These are phyloP conservation scores for Alfaro cultratus DNA, from an alignment of 2,797 vertebrate genomes.

Conservation along the genomic window DNA sequence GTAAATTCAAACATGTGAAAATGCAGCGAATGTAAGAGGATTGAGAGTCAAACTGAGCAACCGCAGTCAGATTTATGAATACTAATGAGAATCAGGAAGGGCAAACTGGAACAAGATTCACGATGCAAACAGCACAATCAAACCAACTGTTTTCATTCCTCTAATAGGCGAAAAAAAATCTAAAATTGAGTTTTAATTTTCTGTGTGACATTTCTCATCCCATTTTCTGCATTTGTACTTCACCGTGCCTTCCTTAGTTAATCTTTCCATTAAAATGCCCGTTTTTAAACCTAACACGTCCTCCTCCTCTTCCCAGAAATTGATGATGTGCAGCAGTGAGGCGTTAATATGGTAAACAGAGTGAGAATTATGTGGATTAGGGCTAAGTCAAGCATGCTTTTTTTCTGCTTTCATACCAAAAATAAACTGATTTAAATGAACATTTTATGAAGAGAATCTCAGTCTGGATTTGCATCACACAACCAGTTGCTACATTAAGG, in stretches of 20 bases:
- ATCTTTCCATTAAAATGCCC: slow-evolving; percentile 42
- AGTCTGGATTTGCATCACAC: slow-evolving; percentile 11
- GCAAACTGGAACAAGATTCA: slow-evolving; percentile 54
- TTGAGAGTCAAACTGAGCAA: slow-evolving; percentile 38
- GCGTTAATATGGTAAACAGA: slow-evolving; percentile 45
- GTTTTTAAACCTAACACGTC: slow-evolving; percentile 36
- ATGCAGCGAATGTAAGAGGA: slow-evolving; percentile 40
- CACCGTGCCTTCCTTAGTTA: slow-evolving; percentile 16
- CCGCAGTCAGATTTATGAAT: slow-evolving; percentile 56
- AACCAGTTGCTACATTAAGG: slow-evolving; percentile 3
- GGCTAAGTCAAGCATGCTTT: slow-evolving; percentile 22
- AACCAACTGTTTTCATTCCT: slow-evolving; percentile 35
- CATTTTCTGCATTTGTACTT: slow-evolving; percentile 48
- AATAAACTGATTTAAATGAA: slow-evolving; percentile 33
- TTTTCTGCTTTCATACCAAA: slow-evolving; percentile 13
- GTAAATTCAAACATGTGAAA: slow-evolving; percentile 49
- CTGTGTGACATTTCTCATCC: slow-evolving; percentile 57
- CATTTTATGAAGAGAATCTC: slow-evolving; percentile 18
- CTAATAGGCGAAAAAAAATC: slow-evolving; percentile 43
- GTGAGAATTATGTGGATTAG: slow-evolving; percentile 41
- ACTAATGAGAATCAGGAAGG: slow-evolving; percentile 42
- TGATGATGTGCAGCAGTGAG: slow-evolving; percentile 31
- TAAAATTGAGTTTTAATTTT: slow-evolving; percentile 53
- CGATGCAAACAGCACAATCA: slow-evolving; percentile 38
- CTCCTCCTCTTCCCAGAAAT: slow-evolving; percentile 16